Evolutionary conservation across 2,113 vertebrate species (phyloP), one percentile per base, ranked within the genome.

Genomic region (Carassius carassius): DNA sequence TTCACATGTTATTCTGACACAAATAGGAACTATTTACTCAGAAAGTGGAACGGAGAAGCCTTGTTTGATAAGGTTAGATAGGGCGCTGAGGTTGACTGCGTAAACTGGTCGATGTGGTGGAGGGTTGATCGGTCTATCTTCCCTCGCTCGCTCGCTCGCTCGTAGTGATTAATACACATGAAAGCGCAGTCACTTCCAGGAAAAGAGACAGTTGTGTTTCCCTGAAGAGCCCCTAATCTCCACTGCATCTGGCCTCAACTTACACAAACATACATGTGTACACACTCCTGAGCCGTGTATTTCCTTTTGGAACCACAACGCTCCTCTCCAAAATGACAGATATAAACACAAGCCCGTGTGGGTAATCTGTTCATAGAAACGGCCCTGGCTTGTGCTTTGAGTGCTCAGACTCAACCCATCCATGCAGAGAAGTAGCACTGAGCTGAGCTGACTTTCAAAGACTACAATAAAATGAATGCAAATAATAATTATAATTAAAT

Each of bases 141-240:
- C 89, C 76, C 82, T 85, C 84, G 86, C 89, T 88, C 79, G 89
- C 82, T 85, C 84, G 86, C 89, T 88, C 79, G 89, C 81, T 91
- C 93, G 93, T 93, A 93, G 95, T 93, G 88, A 93, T 87, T 91
- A 94, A 94, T 91, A 94, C 94, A 96, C 94, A 95, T 94, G 92
- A 96, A 95, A 94, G 92, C 86, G 81, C 83, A 90, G 90, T 91
- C 93, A 93, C 92, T 96, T 95, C 94, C 95, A 95, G 94, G 95
- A 96, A 96, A 94, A 94, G 90, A 94, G 90, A 90, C 91, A 87
- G 88, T 85, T 89, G 87, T 91, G 90, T 92, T 96, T 96, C 94
- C 94, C 93, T 91, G 94, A 95, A 95, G 91, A 85, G 62, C n/a
- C 84, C 37, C 44, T 87, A 37, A 83, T 60, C 81, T 65, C 17